A percentile compares a stretch with the other conserved stretches of the same genome.
These are phyloP conservation scores for Chloroceryle inda DNA, from an alignment of 2,797 vertebrate species.

Conservation along the genomic window DNA sequence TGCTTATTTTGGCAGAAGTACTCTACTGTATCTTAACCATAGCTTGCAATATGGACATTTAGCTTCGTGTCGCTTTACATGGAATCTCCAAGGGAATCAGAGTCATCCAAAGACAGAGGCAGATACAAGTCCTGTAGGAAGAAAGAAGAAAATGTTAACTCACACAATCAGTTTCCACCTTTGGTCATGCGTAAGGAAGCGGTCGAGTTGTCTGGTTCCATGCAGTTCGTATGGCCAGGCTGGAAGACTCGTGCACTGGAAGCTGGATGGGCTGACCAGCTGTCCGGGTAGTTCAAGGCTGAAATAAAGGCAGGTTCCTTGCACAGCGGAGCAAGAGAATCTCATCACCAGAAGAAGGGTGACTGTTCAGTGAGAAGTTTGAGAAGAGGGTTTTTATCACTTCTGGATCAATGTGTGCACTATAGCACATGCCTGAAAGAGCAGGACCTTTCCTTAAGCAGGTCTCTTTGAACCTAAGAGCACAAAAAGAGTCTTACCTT, in stretches of 20 bases:
- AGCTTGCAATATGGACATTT: slow-evolving; percentile 45
- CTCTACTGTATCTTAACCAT: slow-evolving; percentile 66
- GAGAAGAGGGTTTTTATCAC: background rate
- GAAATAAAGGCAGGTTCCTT: background rate
- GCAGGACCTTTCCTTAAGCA: background rate
- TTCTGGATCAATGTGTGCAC: background rate
- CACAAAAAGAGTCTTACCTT: background rate
- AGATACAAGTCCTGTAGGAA: slow-evolving; percentile 93
- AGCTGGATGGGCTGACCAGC: background rate
- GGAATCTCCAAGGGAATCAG: slow-evolving; percentile 95
- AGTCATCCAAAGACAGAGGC: slow-evolving; percentile 97
- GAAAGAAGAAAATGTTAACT: slow-evolving; percentile 77
- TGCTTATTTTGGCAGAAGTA: slow-evolving; percentile 76
- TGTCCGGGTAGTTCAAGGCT: background rate
- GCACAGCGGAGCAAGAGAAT: background rate
- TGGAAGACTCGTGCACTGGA: background rate
- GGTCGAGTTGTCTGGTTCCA: accelerated
- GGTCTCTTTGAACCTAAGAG: background rate
- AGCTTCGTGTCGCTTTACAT: slow-evolving; percentile 85
- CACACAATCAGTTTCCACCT: background rate
- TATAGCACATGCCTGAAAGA: background rate
- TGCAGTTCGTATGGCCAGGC: background rate
- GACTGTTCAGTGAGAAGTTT: background rate
- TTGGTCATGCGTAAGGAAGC: background rate
- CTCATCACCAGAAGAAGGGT: background rate